Percentiles rank a stretch among this genome's conserved stretches.
Evolutionary conservation across 2,797 vertebrate species (phyloP).

Genomic region (Pangasius macronema): DNA sequence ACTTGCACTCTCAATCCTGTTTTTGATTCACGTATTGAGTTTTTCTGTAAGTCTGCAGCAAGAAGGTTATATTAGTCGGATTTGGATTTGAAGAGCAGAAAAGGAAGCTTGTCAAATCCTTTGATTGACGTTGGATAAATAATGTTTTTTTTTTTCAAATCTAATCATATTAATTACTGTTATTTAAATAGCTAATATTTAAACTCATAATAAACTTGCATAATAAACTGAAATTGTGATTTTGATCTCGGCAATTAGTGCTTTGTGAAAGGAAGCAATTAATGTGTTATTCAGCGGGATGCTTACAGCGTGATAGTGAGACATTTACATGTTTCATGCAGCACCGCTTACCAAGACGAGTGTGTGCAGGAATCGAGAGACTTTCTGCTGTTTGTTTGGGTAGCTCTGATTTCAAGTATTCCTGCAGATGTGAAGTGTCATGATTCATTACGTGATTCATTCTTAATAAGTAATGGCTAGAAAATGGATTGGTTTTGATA

Average conservation of each 20-base stretch:
- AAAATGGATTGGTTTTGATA: neutral
- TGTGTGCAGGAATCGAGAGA: neutral
- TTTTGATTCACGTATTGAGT: constrained; percentile 34
- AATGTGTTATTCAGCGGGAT: constrained; percentile 37
- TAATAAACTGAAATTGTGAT: constrained; percentile 43
- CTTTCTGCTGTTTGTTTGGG: neutral
- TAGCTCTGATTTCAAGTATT: neutral
- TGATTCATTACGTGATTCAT: neutral
- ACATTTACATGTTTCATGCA: neutral
- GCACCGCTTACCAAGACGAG: neutral
- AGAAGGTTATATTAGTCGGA: neutral
- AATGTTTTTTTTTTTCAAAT: neutral
- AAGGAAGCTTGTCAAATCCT: constrained; percentile 9
- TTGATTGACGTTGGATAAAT: constrained; percentile 37
- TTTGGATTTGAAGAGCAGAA: neutral
- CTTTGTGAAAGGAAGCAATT: constrained; percentile 44
- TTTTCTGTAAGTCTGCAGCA: constrained; percentile 5
- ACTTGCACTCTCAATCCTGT: constrained; percentile 13
- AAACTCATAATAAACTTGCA: constrained; percentile 30
- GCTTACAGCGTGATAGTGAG: constrained; percentile 23
- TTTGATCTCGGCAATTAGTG: constrained; percentile 38
- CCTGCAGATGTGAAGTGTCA: neutral
- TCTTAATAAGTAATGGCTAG: neutral
- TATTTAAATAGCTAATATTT: constrained; percentile 41
- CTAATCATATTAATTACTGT: constrained; percentile 21